phyloP scores from a whole-genome alignment of 2,113 vertebrate genomes.

The Melanotaenia duboulayi region DNA sequence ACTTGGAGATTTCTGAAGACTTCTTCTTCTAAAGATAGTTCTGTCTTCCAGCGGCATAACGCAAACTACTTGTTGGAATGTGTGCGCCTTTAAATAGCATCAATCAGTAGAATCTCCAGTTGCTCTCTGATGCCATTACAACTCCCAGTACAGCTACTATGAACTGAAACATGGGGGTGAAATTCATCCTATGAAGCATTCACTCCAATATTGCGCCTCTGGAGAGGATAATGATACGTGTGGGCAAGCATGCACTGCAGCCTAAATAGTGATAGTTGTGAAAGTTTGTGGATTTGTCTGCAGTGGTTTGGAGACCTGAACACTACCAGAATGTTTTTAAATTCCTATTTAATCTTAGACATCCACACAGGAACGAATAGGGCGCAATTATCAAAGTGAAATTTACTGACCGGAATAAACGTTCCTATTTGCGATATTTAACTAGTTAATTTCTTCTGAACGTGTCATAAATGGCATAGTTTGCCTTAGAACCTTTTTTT shows the following conservation, averaged over 20 bases:
- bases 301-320: too few species aligned
- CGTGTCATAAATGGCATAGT: neutral
- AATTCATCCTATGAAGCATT: conserved; percentile 13
- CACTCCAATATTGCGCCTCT: neutral
- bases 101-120: conserved; percentile 26
- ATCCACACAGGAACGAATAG: neutral
- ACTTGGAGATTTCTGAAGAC: neutral
- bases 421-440: too few species aligned
- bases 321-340: too few species aligned
- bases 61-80: conserved; percentile 21
- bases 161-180: conserved; percentile 17
- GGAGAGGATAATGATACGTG: neutral
- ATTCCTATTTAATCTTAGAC: neutral
- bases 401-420: neutral
- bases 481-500: neutral
- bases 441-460: too few species aligned
- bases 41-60: neutral
- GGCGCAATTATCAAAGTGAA: neutral
- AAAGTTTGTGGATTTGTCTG: neutral
- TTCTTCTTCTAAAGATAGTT: neutral
- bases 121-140: conserved; percentile 46
- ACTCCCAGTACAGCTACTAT: conserved; percentile 18
- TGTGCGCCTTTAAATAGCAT: conserved; percentile 28
- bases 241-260: too few species aligned
- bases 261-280: neutral